Evolutionary conservation across 2,888 invertebrate genomes (phyloP), one percentile per base, ranked within the genome.

Genomic region (Polymixis lichenea): DNA sequence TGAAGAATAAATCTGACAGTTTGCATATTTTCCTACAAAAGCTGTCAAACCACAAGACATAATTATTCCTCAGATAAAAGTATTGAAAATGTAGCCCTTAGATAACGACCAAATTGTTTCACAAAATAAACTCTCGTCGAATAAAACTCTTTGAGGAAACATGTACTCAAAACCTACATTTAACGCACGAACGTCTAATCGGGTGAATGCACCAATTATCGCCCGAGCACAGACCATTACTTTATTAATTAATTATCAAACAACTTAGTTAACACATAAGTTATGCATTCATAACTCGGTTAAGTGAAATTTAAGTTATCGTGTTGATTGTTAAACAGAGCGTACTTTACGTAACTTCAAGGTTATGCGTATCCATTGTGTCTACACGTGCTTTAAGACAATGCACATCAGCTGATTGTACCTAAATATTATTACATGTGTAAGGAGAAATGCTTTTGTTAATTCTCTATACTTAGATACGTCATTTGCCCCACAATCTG

Each of bases 191-290:
- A 15, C 46, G 62, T 72, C 55, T 64, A 70, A 71, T 67, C 49
- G 46, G 83, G 83, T 83, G 80, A 79, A 75, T 71, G 72, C 80
- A 79, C 75, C 72, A 83, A 71, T 83, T 75, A 75, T 43, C 70
- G 32, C 60, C 71, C 60, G 11, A 71, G 49, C 25, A 43, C 25
- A 68, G 28, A 66, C 53, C 17, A 78, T 74, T 78, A 78, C 43
- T 60, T 72, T 60, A 72, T 72, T 79, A 72, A 72, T 69, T 60
- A 67, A 25, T 51, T 77, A 72, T 43, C 61, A 58, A 78, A 61
- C 38, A 53, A 38, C 51, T 68, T 38, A 67, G 62, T 67, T 73
- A 67, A 70, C 51, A 69, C 62, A 66, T 68, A 66, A 66, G 64
- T 69, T 70, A 82, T 61, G 71, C 71, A 74, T 68, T 53, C 53